Evolutionary conservation across 2,797 vertebrate genomes (phyloP).

Genomic region (Crax fasciolata): DNA sequence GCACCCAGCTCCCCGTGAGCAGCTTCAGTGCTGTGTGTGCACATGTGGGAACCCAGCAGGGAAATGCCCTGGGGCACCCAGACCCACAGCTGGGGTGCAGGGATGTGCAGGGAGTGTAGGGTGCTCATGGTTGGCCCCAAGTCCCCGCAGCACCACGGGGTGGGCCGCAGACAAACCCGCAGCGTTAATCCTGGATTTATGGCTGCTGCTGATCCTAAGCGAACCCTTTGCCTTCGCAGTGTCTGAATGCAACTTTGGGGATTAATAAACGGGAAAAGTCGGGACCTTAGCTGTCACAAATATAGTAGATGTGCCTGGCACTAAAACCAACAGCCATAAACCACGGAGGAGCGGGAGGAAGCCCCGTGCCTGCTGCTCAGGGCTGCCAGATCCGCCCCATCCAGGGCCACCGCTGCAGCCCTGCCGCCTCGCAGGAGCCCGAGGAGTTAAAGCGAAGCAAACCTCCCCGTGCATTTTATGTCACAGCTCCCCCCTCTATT

Average conservation of each 20-base stretch:
- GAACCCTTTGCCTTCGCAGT: constrained; percentile 11
- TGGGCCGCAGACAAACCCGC: accelerated
- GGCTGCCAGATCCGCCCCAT: neutral
- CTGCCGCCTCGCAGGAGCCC: neutral
- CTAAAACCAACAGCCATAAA: constrained; percentile 41
- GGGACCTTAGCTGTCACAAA: constrained; percentile 32
- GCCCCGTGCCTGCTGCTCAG: neutral
- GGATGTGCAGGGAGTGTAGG: accelerated
- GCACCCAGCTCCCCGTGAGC: neutral
- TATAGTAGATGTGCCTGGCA: neutral
- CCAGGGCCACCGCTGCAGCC: neutral
- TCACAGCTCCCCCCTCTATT: neutral
- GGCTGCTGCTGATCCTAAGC: neutral
- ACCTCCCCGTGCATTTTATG: constrained; percentile 49
- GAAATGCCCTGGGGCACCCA: neutral
- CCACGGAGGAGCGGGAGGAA: neutral
- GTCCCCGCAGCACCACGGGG: accelerated
- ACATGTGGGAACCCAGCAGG: accelerated
- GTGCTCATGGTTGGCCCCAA: neutral
- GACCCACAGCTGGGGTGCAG: neutral
- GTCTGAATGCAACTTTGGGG: constrained; percentile 58
- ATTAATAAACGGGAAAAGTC: constrained; percentile 36
- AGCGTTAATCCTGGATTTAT: constrained; percentile 23
- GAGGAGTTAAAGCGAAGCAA: constrained; percentile 59
- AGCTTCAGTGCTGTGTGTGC: accelerated